Percentiles rank a stretch among this genome's conserved stretches.
Conservation (phyloP, 2,888 invertebrate genomes). For the Baronia brevicornis region DNA sequence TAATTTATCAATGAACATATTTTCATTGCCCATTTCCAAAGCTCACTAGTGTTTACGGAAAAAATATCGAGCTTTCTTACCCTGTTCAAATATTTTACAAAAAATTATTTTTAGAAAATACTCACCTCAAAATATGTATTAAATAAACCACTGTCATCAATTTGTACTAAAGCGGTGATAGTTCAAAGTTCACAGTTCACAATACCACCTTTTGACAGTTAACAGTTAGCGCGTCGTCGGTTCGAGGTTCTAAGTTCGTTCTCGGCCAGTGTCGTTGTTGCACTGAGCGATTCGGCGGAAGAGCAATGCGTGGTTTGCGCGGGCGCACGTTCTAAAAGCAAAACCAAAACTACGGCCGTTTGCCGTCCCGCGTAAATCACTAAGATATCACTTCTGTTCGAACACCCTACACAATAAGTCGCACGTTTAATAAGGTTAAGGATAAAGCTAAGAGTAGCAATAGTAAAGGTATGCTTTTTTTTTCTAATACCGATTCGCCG, state of each 20-base stretch:
- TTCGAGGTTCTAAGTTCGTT: slow-evolving; percentile 62
- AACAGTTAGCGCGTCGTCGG: slow-evolving; percentile 34
- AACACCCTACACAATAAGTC: slow-evolving; percentile 46
- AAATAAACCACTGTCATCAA: slow-evolving; percentile 51
- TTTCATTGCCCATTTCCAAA: too few species aligned
- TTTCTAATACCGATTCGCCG: slow-evolving; percentile 46
- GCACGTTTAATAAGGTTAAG: slow-evolving; percentile 61
- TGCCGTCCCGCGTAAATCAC: slow-evolving; percentile 38
- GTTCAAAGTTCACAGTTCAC: slow-evolving; percentile 61
- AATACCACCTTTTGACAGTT: slow-evolving; percentile 26
- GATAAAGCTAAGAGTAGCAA: slow-evolving; percentile 44
- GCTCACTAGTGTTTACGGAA: too few species aligned
- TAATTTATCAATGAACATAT: too few species aligned
- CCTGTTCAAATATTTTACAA: too few species aligned
- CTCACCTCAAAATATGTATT: slow-evolving; percentile 22
- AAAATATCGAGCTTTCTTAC: too few species aligned
- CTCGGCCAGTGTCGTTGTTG: slow-evolving; percentile 61
- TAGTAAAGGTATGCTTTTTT: slow-evolving; percentile 36
- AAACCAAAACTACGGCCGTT: slow-evolving; percentile 49
- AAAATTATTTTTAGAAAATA: slow-evolving; percentile 37
- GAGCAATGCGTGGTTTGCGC: slow-evolving; percentile 53
- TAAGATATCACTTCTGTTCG: slow-evolving; percentile 44
- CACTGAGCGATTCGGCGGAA: slow-evolving; percentile 64
- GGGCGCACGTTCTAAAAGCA: slow-evolving; percentile 61
- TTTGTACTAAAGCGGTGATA: slow-evolving; percentile 35